Base-by-base conservation (phyloP, 2,113 vertebrate genomes). In the Camelus bactrianus region DNA sequence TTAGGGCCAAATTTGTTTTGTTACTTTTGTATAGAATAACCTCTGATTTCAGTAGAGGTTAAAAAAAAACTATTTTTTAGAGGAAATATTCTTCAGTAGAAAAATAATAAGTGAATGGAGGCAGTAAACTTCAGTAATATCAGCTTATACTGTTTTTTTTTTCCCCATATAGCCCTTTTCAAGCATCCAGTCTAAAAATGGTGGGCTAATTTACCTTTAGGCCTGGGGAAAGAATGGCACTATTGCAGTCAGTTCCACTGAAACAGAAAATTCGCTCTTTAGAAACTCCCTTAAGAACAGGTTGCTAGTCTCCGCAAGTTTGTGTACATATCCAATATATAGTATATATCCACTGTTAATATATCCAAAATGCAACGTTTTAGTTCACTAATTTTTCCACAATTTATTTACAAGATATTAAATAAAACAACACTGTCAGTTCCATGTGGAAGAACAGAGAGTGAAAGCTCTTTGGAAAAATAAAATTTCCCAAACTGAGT, bases 91-190 rank as follows among this genome's bases (percentile, higher is more conserved):
- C 89, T 89, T 85, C 46, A 77, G 26, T 56, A 89, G 16, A 80
- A 85, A 92, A 89, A 85, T 48, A 91, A 69, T 46, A 92, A 84
- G 28, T 73, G 28, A 73, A 94, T 28, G 20, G 79, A 42, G 38
- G 54, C 26, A 77, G 35, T 92, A 83, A 88, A 69, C 52, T 87
- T 91, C 16, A 84, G 32, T 81, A 65, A 70, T 79, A 56, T 7
- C 70, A 79, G 13, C 64, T 84, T 94, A 42, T 94, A 38, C 64
- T 65, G 19, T n/a, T 96, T 96, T 82, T 19, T 15, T 19, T 19
- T 6, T 26, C 5, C 5, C 38, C n/a, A 20, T 72, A 65, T n/a
- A 93, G 56, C 42, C 30, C 38, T 32, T 80, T 92, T 83, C 77
- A 92, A 92, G 17, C 20, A 84, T 8, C 26, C 15, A 89, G 42